Conservation (phyloP, 2,113 vertebrate species). For the Lathamus discolor region DNA sequence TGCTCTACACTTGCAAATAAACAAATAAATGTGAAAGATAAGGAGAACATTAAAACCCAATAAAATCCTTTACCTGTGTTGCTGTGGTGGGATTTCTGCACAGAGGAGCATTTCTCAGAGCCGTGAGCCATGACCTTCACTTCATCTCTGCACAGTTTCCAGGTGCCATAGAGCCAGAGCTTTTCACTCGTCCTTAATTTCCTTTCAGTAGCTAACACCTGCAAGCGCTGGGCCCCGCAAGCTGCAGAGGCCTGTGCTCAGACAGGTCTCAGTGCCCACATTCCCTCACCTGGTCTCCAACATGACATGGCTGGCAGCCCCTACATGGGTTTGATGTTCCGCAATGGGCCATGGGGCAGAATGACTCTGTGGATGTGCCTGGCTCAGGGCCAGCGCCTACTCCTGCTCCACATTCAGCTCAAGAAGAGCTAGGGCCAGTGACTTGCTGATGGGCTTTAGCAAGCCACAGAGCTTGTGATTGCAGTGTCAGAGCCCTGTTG, state of each 20-base stretch:
- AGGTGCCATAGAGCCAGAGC: neutral
- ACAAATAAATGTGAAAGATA: neutral
- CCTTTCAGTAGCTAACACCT: neutral
- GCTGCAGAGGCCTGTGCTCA: neutral
- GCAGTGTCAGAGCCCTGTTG: neutral
- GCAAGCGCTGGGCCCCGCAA: rapidly evolving
- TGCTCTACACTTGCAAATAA: neutral
- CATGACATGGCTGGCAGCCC: rapidly evolving
- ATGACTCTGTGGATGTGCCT: rapidly evolving
- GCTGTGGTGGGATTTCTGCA: neutral
- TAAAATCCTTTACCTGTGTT: neutral
- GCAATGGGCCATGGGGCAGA: neutral
- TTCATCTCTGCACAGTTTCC: neutral
- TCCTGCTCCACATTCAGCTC: neutral
- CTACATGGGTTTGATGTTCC: rapidly evolving
- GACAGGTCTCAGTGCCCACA: neutral
- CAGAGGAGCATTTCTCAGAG: neutral
- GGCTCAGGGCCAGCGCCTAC: rapidly evolving
- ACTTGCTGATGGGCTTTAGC: neutral
- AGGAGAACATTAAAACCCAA: neutral
- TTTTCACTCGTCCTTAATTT: neutral
- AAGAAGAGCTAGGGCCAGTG: neutral
- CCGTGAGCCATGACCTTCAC: neutral
- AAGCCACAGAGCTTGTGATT: neutral
- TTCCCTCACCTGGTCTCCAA: neutral